phyloP scores from a whole-genome alignment of 1,140 invertebrate species.

The Bombus consobrinus region DNA sequence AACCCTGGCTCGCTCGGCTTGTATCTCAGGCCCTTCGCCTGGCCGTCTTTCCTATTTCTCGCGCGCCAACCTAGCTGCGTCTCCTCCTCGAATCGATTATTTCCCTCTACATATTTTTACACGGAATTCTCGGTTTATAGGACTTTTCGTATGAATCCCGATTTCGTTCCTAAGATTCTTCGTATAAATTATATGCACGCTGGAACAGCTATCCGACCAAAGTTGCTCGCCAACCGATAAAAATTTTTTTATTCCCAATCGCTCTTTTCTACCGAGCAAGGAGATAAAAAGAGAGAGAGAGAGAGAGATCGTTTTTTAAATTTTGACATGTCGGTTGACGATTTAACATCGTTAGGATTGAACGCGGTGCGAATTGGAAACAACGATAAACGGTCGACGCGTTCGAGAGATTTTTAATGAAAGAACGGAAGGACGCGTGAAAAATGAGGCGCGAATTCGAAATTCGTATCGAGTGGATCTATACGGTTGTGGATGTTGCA shows the following conservation, averaged over 20 bases:
- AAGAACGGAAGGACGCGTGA: background rate
- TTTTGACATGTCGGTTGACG: background rate
- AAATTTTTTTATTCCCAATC: background rate
- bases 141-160: background rate
- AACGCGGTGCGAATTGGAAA: background rate
- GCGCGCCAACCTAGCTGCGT: background rate
- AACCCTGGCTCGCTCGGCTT: conserved; percentile 30
- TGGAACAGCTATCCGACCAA: background rate
- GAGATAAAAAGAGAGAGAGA: background rate
- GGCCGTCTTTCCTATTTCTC: background rate
- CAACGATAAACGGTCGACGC: background rate
- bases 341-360: background rate
- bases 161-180: conserved; percentile 10
- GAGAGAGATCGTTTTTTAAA: background rate
- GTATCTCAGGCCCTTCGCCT: conserved; percentile 40
- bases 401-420: background rate
- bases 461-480: background rate
- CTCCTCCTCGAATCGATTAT: conserved; percentile 10
- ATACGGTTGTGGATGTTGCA: background rate
- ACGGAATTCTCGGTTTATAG: background rate
- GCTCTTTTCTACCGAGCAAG: background rate
- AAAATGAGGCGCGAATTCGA: background rate
- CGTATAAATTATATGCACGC: background rate
- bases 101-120: conserved; percentile 19
- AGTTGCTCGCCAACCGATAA: background rate